A percentile compares a stretch with the other conserved stretches of the same genome.
phyloP scores from a whole-genome alignment of 2,888 invertebrate species.

The Volucella inanis region DNA sequence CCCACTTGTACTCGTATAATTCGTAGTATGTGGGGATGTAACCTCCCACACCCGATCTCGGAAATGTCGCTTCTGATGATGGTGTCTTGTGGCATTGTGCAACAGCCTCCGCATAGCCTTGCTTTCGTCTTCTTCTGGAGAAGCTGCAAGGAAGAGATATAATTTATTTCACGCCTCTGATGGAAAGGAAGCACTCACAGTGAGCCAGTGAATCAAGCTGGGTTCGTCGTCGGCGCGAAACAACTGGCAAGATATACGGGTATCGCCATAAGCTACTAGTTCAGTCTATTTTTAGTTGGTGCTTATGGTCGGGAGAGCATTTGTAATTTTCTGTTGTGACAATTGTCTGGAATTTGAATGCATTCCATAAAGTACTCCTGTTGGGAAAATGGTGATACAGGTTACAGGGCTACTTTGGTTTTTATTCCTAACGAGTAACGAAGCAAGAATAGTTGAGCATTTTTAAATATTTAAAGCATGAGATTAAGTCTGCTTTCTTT shows the following conservation, averaged over 20 bases:
- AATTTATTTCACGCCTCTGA: conserved; percentile 64
- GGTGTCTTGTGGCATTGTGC: conserved; percentile 46
- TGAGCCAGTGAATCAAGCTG: conserved; percentile 35
- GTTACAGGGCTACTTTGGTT: no score
- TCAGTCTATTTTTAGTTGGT: conserved; percentile 56
- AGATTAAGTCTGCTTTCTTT: no score
- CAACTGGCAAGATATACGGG: background rate
- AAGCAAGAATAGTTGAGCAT: no score
- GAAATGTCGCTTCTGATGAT: conserved; percentile 59
- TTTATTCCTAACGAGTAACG: no score
- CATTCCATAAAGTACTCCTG: conserved; percentile 1
- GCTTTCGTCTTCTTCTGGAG: conserved; percentile 42
- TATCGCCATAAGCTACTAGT: conserved; percentile 64
- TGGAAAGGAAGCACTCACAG: conserved; percentile 55
- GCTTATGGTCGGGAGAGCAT: conserved; percentile 62
- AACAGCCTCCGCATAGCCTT: conserved; percentile 48
- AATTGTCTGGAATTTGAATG: conserved; percentile 38
- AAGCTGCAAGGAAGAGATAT: conserved; percentile 51
- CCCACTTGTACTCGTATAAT: conserved; percentile 39
- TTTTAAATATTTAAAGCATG: no score
- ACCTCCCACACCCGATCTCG: conserved; percentile 54
- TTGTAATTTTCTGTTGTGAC: conserved; percentile 39
- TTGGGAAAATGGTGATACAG: background rate
- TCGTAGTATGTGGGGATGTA: conserved; percentile 20
- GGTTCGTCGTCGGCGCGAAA: conserved; percentile 29